Base-by-base conservation (phyloP, 1,140 invertebrate genomes). In the Amyelois transitella region DNA sequence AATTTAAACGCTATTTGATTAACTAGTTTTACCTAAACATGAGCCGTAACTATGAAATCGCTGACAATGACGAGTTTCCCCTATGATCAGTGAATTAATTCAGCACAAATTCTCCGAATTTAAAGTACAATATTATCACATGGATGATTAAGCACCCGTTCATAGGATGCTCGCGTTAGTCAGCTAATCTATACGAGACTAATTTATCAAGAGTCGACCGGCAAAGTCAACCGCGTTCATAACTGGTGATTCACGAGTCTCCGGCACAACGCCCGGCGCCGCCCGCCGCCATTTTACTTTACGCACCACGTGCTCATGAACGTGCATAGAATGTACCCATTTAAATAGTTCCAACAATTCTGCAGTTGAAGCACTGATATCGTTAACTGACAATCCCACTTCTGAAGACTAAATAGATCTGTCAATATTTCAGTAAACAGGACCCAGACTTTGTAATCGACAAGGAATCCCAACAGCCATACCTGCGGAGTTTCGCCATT, bases 211-310 rank as follows among this genome's bases (percentile, higher is more conserved):
- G 24, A 54, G 45, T 28, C 28, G n/a, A 45, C 51, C 53, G 44
- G 59, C 50, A 38, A 38, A n/a, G n/a, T 4, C 1, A 0, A 38
- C 59, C 44, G 55, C 56, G 60, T 64, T 55, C 58, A 53, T 44
- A 55, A 47, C 47, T 52, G 61, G 50, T 66, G 64, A 70, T 64
- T 70, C 68, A 70, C 54, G 56, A 58, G 51, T 58, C 69, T 53
- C 58, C 47, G 32, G 58, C 28, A 24, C 24, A 43, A 51, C 52
- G 54, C 66, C 64, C 58, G 61, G 59, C 61, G 51, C 60, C 59
- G 61, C 63, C 62, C 63, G 79, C 75, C 78, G 82, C 82, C 82
- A 86, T 86, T 77, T 86, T 86, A 75, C 68, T 77, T 78, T 62
- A 78, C 66, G 58, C 68, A 84, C 76, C 83, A 86, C 81, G 83